phyloP scores from a whole-genome alignment of 2,888 invertebrate species.

The Megaustenia siamemsis region DNA sequence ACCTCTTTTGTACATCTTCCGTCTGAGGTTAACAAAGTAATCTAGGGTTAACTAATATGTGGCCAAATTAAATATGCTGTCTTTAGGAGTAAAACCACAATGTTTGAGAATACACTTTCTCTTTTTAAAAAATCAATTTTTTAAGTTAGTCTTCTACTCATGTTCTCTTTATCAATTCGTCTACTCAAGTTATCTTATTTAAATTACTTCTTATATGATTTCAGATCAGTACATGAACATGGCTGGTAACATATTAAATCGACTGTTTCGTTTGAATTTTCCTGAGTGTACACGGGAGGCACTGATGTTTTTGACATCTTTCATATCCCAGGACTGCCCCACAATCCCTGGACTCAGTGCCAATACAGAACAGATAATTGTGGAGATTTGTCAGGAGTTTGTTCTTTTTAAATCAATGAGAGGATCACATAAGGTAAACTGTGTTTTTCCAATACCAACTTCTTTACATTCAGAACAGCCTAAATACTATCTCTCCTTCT shows the following conservation, averaged over 20 bases:
- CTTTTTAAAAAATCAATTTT: no score
- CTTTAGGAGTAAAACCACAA: no score
- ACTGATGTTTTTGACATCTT: conserved; percentile 65
- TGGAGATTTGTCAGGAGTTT: conserved; percentile 71
- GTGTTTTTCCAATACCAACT: not conserved
- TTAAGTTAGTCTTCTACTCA: no score
- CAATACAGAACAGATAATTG: conserved; percentile 64
- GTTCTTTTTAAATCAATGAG: conserved; percentile 65
- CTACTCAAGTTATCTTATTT: no score
- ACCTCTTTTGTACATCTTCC: no score
- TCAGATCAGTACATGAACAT: not conserved
- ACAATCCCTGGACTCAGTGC: conserved; percentile 68
- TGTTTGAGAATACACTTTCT: no score
- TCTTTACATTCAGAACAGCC: not conserved
- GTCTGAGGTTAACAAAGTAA: no score
- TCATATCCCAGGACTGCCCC: conserved; percentile 61
- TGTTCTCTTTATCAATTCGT: no score
- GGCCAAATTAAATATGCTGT: no score
- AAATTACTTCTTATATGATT: no score
- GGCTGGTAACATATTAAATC: conserved; percentile 55
- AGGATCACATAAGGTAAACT: conserved; percentile 58
- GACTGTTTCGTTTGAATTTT: conserved; percentile 67
- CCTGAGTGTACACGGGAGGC: conserved; percentile 73
- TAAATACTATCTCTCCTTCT: no score
- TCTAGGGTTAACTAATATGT: no score